These are phyloP conservation scores for Jacana jacana DNA, from an alignment of 2,113 vertebrate species.

Conservation along the genomic window DNA sequence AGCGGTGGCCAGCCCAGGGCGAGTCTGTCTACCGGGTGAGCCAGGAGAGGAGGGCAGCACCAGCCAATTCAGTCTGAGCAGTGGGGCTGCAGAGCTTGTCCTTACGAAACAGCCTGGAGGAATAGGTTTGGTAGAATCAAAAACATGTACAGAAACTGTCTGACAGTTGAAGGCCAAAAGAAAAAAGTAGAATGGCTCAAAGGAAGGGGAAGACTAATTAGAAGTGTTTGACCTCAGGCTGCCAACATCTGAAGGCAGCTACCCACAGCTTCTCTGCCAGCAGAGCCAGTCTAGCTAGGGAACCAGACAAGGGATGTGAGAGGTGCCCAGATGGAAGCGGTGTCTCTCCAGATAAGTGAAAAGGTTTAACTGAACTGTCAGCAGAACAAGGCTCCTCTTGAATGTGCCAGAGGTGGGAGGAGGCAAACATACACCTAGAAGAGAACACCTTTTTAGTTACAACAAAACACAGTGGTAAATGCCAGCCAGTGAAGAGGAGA, in stretches of 20 bases:
- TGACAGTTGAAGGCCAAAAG: neutral
- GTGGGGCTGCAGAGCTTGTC: neutral
- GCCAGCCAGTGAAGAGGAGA: neutral
- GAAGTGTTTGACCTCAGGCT: neutral
- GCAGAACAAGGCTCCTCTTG: neutral
- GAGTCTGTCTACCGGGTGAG: neutral
- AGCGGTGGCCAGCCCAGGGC: neutral
- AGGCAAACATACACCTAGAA: neutral
- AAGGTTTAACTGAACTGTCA: neutral
- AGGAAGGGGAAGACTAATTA: neutral
- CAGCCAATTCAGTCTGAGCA: neutral
- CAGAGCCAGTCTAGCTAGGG: neutral
- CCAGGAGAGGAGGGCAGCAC: neutral
- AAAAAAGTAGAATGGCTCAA: neutral
- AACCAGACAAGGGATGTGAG: neutral
- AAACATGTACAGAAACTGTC: neutral
- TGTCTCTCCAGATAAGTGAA: neutral
- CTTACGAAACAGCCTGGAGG: neutral
- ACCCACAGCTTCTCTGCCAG: neutral
- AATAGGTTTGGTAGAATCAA: neutral
- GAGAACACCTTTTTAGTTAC: neutral
- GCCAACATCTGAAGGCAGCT: slow-evolving; percentile 12
- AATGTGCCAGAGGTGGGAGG: neutral
- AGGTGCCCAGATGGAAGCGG: neutral
- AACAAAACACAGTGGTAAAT: neutral